phyloP scores from a whole-genome alignment of 2,888 invertebrate genomes.

The Panopea generosa region DNA sequence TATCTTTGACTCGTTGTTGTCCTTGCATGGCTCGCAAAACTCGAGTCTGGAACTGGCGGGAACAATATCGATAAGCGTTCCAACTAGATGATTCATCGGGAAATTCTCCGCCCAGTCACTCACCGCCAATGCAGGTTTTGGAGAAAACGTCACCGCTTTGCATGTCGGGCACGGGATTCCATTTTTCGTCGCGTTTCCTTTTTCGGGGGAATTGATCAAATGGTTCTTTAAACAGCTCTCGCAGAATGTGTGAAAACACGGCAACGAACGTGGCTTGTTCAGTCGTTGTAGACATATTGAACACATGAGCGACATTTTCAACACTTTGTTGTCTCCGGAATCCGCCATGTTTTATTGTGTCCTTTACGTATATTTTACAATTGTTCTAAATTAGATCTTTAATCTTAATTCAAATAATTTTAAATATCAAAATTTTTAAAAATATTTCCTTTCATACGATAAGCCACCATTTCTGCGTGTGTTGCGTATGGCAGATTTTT shows the following conservation, averaged over 20 bases:
- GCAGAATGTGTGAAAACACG: slow-evolving; percentile 64
- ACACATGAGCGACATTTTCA: slow-evolving; percentile 62
- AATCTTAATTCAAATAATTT: no score
- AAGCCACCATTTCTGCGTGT: no score
- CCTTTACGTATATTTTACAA: no score
- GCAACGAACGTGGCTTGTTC: slow-evolving; percentile 55
- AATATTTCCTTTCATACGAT: no score
- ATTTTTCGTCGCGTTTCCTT: slow-evolving; percentile 52
- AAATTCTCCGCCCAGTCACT: slow-evolving; percentile 64
- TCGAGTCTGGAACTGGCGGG: slow-evolving; percentile 52
- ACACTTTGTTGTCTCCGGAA: slow-evolving; percentile 50
- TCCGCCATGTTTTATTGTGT: slow-evolving; percentile 56
- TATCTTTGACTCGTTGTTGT: slow-evolving; percentile 50
- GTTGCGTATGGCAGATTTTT: no score
- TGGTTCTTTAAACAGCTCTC: slow-evolving; percentile 61
- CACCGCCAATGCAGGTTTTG: slow-evolving; percentile 49
- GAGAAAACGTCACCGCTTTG: slow-evolving; percentile 42
- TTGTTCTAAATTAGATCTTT: no score
- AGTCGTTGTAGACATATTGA: slow-evolving; percentile 60
- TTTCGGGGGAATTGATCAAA: slow-evolving; percentile 51
- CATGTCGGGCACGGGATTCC: slow-evolving; percentile 67
- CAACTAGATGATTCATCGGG: slow-evolving; percentile 64
- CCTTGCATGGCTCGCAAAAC: slow-evolving; percentile 67
- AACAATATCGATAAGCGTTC: slow-evolving; percentile 62
- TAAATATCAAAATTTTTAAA: no score